A percentile compares a stretch with the other conserved stretches of the same genome.
Evolutionary conservation across 2,113 vertebrate genomes (phyloP).

Genomic region (Dipodomys ordii): DNA sequence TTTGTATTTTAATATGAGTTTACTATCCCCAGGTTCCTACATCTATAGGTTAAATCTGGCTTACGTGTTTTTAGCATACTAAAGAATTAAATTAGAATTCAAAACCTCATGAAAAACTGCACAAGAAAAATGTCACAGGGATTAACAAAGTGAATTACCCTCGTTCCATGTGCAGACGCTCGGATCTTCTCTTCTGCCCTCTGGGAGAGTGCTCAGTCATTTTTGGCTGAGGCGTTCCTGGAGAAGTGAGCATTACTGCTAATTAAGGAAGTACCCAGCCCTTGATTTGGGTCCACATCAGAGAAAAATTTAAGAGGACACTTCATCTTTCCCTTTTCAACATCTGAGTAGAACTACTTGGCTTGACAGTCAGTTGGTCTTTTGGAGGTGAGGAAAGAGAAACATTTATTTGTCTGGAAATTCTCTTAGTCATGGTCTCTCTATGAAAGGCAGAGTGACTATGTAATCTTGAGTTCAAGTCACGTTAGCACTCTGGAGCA

Average conservation of each 20-base stretch:
- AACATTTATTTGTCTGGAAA: conserved; percentile 67
- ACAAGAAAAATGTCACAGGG: background rate
- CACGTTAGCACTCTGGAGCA: background rate
- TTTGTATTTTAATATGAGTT: background rate
- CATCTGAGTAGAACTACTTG: background rate
- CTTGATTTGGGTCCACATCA: background rate
- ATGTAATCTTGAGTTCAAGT: conserved; percentile 18
- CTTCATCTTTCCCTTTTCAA: conserved; percentile 31
- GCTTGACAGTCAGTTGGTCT: conserved; percentile 7
- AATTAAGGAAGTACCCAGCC: background rate
- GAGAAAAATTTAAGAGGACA: conserved; percentile 10
- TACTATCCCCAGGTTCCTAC: background rate
- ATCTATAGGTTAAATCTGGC: background rate
- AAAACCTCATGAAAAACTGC: background rate
- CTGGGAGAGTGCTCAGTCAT: background rate
- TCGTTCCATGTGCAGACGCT: background rate
- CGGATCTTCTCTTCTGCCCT: background rate
- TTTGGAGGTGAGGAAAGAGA: conserved; percentile 57
- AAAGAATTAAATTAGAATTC: conserved; percentile 7
- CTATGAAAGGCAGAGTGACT: conserved; percentile 30
- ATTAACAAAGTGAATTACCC: background rate
- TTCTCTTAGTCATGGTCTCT: conserved; percentile 57
- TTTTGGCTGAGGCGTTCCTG: background rate
- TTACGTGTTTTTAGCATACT: background rate
- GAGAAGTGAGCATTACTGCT: background rate